These are phyloP conservation scores for Odontomachus brunneus DNA, from an alignment of 1,140 invertebrate species.

Conservation along the genomic window DNA sequence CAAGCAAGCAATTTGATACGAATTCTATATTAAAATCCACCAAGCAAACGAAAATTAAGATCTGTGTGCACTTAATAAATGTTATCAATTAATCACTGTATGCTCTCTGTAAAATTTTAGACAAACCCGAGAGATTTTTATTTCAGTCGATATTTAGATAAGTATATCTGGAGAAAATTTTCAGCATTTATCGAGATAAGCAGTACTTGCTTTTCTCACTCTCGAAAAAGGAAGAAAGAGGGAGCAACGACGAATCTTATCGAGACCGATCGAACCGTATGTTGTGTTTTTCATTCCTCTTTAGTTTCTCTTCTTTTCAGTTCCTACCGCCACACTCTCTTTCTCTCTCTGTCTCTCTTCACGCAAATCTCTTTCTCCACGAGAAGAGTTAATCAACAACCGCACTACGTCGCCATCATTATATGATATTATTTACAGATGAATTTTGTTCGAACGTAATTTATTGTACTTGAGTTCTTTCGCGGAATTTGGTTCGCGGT, in stretches of 20 bases:
- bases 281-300: too few species aligned
- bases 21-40: too few species aligned
- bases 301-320: conserved; percentile 2
- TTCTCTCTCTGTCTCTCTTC: conserved; percentile 5
- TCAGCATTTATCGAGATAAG: conserved; percentile 53
- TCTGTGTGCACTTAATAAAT: too few species aligned
- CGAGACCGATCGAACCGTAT: conserved; percentile 7
- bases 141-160: background rate
- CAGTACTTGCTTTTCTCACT: conserved; percentile 17
- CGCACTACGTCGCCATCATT: conserved; percentile 39
- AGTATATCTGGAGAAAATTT: conserved; percentile 3
- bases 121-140: conserved; percentile 7
- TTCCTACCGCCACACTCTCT: background rate
- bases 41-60: too few species aligned
- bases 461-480: conserved; percentile 66
- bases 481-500: conserved; percentile 67
- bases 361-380: background rate
- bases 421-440: conserved; percentile 65
- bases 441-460: conserved; percentile 56
- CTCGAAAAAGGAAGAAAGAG: conserved; percentile 25
- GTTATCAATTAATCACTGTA: too few species aligned
- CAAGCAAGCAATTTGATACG: too few species aligned
- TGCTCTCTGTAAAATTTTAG: too few species aligned
- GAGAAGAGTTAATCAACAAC: conserved; percentile 59
- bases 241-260: background rate